Evolutionary conservation across 2,113 vertebrate species (phyloP), one percentile per base, ranked within the genome.

Genomic region (Hydrochoerus hydrochaeris): DNA sequence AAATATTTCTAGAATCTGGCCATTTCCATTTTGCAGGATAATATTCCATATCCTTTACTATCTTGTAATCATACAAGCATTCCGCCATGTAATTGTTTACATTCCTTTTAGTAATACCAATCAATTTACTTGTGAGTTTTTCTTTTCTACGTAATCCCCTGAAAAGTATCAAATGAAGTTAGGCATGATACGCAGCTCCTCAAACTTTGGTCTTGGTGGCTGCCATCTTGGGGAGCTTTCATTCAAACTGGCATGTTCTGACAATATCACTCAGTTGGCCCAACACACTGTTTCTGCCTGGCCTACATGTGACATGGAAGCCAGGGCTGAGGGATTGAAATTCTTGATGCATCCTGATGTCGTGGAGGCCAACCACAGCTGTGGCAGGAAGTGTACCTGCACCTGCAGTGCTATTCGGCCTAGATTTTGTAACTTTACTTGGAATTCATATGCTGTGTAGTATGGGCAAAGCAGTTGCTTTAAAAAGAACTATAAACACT

Each of bases 1-100:
- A 99, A 85, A 98, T 98, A 92, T 99, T 99, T 97, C 98, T 98
- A 96, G 98, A 99, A 92, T 98, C 98, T 90, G 99, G 99, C 98
- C 99, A 99, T 97, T 99, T 99, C 99, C 99, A 99, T 97, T 99
- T 99, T 98, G 99, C 99, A 97, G 99, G 98, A 96, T 98, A 99
- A 97, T 98, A 99, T 96, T 98, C 98, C 93, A 96, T 98, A 95
- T 98, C 98, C 98, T 99, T 98, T 98, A 97, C 98, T 98, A 99
- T 98, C 98, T 99, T 99, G 98, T 98, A 99, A 98, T 99, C 98
- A 98, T 98, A 99, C 95, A 99, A 98, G 98, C 99, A 99, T 91
- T 99, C 99, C 98, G 99, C 99, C 98, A 99, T 98, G 98, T 99
- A 99, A 98, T 98, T 98, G 98, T 98, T 98, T 98, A 99, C 98